Evolutionary conservation across 2,888 invertebrate species (phyloP), one percentile per base, ranked within the genome.

Genomic region (Nysson spinosus): DNA sequence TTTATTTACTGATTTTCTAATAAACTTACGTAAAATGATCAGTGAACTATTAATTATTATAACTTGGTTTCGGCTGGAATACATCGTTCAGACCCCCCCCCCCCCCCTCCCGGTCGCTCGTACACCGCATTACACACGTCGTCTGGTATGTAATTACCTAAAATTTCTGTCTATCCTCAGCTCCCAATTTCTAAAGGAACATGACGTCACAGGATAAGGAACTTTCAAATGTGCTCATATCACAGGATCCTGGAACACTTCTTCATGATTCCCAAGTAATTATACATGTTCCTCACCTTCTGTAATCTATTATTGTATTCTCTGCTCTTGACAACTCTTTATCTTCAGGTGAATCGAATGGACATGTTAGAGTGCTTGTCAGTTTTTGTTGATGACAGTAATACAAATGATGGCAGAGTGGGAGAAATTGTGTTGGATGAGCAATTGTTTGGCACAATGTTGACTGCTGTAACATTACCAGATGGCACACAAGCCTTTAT

Each of bases 401-500:
- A 78, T 42, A 39, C 64, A 1, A 76, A 72, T 9, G 65, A 74
- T 24, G 58, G 52, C 0, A 69, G 75, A 47, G 73, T 80, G 0
- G 81, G 82, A 42, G 77, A 82, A 43, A 62, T 85, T 9, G 76
- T 85, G 37, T 66, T 85, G 22, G 79, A 84, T 2, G 82, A 85
- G 37, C 78, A 83, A 22, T 50, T 84, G 4, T 71, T 85, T 6
- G 79, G 83, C 3, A 77, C 82, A 0, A 82, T 82, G 4, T 60
- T 87, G 16, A 86, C 87, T 6, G 81, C 87, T 1, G 78, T 87
- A 39, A 86, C 86, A 3, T 67, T 87, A 26, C 81, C 86, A 0
- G 86, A 87, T 68, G 87, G 87, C 26, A 85, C 81, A 1, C 85
- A 85, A 67, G 87, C 87, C 3, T 85, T 83, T 30, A 77, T 87